phyloP scores from a whole-genome alignment of 2,113 vertebrate species.

The Grammomys dolichurus region DNA sequence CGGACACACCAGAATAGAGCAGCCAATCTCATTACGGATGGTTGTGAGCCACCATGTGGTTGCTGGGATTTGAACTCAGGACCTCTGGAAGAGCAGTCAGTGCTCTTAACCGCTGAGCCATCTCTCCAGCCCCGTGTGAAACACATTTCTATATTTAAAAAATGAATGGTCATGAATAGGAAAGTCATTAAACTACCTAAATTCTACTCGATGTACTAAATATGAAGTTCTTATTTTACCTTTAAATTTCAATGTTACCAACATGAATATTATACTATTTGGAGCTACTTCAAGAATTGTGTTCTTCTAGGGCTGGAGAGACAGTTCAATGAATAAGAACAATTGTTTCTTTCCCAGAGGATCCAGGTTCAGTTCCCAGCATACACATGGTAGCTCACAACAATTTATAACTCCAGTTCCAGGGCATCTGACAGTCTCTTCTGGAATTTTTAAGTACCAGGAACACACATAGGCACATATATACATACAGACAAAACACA shows the following conservation, averaged over 20 bases:
- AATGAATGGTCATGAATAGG: not conserved
- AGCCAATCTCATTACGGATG: too few species aligned
- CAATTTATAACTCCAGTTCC: not conserved
- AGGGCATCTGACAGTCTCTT: not conserved
- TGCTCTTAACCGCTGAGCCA: too few species aligned
- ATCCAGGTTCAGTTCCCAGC: not conserved
- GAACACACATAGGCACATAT: not conserved
- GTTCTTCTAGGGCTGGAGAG: not conserved
- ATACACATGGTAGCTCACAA: not conserved
- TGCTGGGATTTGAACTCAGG: too few species aligned
- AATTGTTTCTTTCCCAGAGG: not conserved
- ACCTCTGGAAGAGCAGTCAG: too few species aligned
- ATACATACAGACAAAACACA: not conserved
- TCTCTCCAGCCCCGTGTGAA: not conserved
- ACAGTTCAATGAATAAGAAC: not conserved
- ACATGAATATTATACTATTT: not conserved
- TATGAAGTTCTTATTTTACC: not conserved
- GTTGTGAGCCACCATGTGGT: too few species aligned
- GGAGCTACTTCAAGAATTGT: not conserved
- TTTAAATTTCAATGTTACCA: not conserved
- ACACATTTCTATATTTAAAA: not conserved
- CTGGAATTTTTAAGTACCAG: not conserved
- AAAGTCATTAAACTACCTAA: slow-evolving; percentile 1
- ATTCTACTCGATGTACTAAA: slow-evolving; percentile 15
- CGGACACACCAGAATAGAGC: too few species aligned